Base-by-base conservation (phyloP, 30 jellyfish, hydroid and myxozoan genomes). In the Hydra vulgaris region DNA sequence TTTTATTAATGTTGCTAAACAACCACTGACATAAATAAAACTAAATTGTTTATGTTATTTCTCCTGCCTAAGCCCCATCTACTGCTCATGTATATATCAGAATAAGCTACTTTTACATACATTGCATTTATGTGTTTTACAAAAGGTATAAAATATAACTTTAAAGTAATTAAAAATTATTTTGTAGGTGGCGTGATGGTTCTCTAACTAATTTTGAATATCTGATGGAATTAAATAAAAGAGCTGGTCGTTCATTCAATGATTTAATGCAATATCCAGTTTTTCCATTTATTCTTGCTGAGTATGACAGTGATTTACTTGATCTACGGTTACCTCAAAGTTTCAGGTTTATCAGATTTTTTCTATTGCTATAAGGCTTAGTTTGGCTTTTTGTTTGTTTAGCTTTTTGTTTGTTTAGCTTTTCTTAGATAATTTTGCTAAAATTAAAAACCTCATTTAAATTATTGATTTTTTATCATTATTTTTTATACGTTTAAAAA, bases 231-330 rank as follows among this genome's bases (percentile, higher is more conserved):
- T 74, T 92, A 79, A 92, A 92, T 87, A 92, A 92, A 82, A 86
- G 87, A 80, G 96, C 98, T 7, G 98, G 98, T 27, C 95, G 98
- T 8, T 92, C 98, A 18, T 92, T 92, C 81, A 92, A 92, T 81
- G 98, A 92, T 74, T 85, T 92, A 20, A 92, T 92, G 98, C 98
- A 92, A 73, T 92, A 92, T 54, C 98, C 98, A 0, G 96, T 92
- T 8, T 87, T 92, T 72, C 98, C 98, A 15, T 92, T 92, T 87
- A 84, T 92, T 55, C 90, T 92, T 26, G 88, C 98, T 8, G 95
- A 87, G 74, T 92, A 92, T 52, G 92, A 80, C 21, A 27, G 89
- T 52, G 94, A 81, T 21, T n/a, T 52, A 0, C 76, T 92, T 26
- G 89, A 87, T 83, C 74, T 92, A 8, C 72, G 77, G 25, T 94